A percentile compares a stretch with the other conserved stretches of the same genome.
Evolutionary conservation across 2,113 vertebrate genomes (phyloP).

Genomic region (Thamnophis sirtalis): DNA sequence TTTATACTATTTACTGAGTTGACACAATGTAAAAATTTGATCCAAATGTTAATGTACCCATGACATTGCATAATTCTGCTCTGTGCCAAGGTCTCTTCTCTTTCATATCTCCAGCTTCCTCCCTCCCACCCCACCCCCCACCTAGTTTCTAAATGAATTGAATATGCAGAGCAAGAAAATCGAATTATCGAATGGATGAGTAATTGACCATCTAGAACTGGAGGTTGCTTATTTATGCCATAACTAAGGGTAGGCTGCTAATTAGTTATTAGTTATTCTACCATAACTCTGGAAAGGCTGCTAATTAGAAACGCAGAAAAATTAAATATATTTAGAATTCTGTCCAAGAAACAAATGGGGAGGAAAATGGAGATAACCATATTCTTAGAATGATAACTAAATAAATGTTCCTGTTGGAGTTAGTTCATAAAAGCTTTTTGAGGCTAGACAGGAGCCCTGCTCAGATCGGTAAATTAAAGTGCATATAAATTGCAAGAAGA

Average conservation of each 20-base stretch:
- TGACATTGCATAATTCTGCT: conserved; percentile 80
- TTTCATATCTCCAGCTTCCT: neutral
- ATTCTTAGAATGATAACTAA: conserved; percentile 59
- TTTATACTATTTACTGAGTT: conserved; percentile 82
- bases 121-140: neutral
- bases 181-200: conserved; percentile 72
- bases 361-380: conserved; percentile 61
- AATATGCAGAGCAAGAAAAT: conserved; percentile 67
- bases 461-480: neutral
- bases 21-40: conserved; percentile 83
- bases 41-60: conserved; percentile 88
- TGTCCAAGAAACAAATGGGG: conserved; percentile 53
- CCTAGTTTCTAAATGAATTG: conserved; percentile 62
- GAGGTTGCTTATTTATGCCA: conserved; percentile 57
- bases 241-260: neutral
- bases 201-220: conserved; percentile 72
- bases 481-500: neutral
- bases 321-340: conserved; percentile 63
- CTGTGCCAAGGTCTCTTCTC: conserved; percentile 67
- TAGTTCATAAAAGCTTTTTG: conserved; percentile 45
- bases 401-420: conserved; percentile 57
- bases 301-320: conserved; percentile 66
- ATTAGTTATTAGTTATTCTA: neutral
- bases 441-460: conserved; percentile 38
- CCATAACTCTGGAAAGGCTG: conserved; percentile 27